Conservation (phyloP, 1,140 invertebrate species). For the Oedothorax gibbosus region DNA sequence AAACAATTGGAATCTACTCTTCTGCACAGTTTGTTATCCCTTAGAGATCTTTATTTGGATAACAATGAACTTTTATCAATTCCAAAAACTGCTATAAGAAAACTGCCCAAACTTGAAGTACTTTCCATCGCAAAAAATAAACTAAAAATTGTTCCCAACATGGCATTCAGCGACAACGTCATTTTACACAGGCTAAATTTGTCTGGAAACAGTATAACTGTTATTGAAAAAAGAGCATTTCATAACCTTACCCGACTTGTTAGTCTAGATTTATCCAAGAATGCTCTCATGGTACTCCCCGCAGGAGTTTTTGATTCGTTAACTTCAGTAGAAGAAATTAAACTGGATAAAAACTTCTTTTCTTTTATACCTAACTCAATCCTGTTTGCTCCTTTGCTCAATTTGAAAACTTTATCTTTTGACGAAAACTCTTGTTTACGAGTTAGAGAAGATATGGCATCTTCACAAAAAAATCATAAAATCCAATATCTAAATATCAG, state of each 20-base stretch:
- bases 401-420: constrained; percentile 80
- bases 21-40: constrained; percentile 69
- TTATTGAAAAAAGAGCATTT: constrained; percentile 81
- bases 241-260: constrained; percentile 76
- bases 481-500: constrained; percentile 84
- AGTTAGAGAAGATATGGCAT: constrained; percentile 69
- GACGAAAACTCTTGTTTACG: constrained; percentile 82
- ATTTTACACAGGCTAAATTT: constrained; percentile 70
- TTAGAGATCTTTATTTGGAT: constrained; percentile 81
- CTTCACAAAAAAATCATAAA: constrained; percentile 72
- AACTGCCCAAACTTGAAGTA: constrained; percentile 77
- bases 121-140: constrained; percentile 66
- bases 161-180: constrained; percentile 58
- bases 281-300: constrained; percentile 81
- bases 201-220: constrained; percentile 77
- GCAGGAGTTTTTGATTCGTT: constrained; percentile 79
- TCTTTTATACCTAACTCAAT: constrained; percentile 79
- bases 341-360: constrained; percentile 84
- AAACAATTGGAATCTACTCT: constrained; percentile 70
- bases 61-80: constrained; percentile 79
- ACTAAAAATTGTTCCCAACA: constrained; percentile 61
- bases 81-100: constrained; percentile 79
- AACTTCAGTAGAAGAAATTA: constrained; percentile 76
- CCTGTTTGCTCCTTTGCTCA: constrained; percentile 73
- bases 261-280: constrained; percentile 81